phyloP scores from a whole-genome alignment of 2,888 invertebrate species.

The Lepidochitona cinerea region DNA sequence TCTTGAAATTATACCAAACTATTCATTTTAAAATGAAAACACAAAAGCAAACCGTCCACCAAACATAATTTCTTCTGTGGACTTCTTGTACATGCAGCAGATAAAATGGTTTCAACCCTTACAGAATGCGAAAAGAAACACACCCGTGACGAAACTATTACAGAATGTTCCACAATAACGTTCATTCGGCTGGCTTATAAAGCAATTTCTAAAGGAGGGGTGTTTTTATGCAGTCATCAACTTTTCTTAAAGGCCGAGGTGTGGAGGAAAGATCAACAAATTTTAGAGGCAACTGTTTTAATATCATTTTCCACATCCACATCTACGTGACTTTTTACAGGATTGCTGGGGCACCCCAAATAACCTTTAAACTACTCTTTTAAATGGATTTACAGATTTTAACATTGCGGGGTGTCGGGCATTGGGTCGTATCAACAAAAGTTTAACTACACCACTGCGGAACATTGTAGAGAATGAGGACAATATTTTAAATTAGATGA shows the following conservation, averaged over 20 bases:
- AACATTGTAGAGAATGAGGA: too few relatives aligned
- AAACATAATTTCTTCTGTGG: not conserved
- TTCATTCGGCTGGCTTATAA: not conserved
- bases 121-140: not conserved
- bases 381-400: too few relatives aligned
- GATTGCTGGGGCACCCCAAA: not conserved
- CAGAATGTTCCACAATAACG: not conserved
- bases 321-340: not conserved
- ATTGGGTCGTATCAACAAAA: too few relatives aligned
- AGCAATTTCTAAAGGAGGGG: not conserved
- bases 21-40: not conserved
- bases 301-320: not conserved
- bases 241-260: not conserved
- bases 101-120: not conserved
- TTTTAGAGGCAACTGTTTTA: too few relatives aligned
- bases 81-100: not conserved
- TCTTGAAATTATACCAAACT: not conserved
- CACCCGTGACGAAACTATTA: not conserved
- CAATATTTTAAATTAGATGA: not conserved
- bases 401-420: too few relatives aligned
- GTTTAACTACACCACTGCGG: too few relatives aligned
- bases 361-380: too few relatives aligned
- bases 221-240: not conserved
- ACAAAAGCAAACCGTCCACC: not conserved
- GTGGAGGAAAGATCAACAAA: too few relatives aligned